Conservation (phyloP, 2,888 invertebrate species). For the Limnephilus rhombicus region DNA sequence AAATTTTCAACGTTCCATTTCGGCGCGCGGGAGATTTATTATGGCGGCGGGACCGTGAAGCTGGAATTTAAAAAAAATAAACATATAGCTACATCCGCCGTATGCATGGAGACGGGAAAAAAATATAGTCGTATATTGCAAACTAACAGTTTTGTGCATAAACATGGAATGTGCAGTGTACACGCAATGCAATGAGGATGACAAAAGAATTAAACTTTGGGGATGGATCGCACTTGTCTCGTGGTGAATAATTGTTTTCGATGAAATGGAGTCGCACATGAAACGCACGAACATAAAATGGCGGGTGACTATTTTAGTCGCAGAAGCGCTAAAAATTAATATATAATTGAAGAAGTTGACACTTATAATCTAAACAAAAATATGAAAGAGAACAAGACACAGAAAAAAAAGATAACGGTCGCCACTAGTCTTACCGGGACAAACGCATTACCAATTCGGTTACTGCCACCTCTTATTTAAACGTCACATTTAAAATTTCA, state of each 20-base stretch:
- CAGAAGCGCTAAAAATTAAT: too few relatives aligned
- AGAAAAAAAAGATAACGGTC: too few relatives aligned
- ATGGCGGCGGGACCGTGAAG: slow-evolving; percentile 14
- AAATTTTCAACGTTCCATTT: slow-evolving; percentile 10
- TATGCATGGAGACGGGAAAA: neutral
- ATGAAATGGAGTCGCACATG: neutral
- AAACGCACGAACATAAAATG: neutral
- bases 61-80: neutral
- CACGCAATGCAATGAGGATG: neutral
- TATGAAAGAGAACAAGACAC: too few relatives aligned
- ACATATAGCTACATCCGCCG: neutral
- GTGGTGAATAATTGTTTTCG: neutral
- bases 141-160: neutral
- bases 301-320: too few relatives aligned
- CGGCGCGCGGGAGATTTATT: slow-evolving; percentile 37
- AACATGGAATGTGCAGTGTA: neutral
- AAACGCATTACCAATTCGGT: too few relatives aligned
- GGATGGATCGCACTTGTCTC: neutral
- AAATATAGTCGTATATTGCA: neutral
- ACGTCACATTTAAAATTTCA: too few relatives aligned
- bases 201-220: neutral
- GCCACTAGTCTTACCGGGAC: too few relatives aligned
- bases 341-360: too few relatives aligned
- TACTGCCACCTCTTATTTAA: too few relatives aligned
- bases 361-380: too few relatives aligned